Conservation (phyloP, 2,113 vertebrate genomes). For the Zapornia atra region DNA sequence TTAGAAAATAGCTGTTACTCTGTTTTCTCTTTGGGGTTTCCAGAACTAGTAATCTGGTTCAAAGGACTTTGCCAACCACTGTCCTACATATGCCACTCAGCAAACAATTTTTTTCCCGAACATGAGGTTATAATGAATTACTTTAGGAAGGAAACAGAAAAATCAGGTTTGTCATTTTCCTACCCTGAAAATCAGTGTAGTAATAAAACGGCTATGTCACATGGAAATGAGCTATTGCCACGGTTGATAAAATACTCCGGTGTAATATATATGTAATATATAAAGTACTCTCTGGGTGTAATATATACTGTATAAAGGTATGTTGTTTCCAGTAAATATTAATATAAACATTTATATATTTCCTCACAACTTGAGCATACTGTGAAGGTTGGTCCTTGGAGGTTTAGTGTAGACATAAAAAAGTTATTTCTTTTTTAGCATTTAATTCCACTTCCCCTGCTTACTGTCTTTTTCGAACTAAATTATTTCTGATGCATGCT, state of each 20-base stretch:
- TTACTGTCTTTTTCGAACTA: neutral
- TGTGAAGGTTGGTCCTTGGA: neutral
- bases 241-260: neutral
- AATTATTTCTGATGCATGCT: conserved; percentile 50
- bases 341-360: neutral
- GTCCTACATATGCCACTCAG: neutral
- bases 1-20: accelerated
- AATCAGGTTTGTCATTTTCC: neutral
- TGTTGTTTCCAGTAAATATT: neutral
- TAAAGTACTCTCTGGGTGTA: too few relatives aligned
- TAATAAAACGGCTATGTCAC: neutral
- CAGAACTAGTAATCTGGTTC: neutral
- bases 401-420: neutral
- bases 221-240: neutral
- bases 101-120: neutral
- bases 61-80: neutral
- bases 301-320: neutral
- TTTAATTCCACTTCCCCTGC: neutral
- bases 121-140: neutral
- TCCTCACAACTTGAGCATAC: neutral
- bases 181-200: accelerated
- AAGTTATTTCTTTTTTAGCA: neutral
- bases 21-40: neutral
- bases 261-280: too few relatives aligned
- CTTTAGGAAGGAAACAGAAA: neutral